Evolutionary conservation across 2,113 vertebrate genomes (phyloP).

Genomic region (Rhipidura dahli): DNA sequence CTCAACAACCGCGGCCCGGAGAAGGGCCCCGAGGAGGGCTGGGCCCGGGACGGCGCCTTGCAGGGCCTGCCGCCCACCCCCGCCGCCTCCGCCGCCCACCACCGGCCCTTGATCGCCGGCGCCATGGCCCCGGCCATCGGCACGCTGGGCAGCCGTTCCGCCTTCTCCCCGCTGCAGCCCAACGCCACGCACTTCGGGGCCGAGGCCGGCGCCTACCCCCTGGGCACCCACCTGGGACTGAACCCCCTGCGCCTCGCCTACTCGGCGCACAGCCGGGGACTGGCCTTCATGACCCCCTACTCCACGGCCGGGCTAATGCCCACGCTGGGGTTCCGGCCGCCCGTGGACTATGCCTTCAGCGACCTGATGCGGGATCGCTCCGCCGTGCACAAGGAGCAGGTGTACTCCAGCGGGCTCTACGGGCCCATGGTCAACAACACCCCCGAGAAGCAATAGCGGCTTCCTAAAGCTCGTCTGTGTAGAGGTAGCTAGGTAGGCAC

Average conservation of each 20-base stretch:
- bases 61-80: constrained; percentile 76
- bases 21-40: constrained; percentile 82
- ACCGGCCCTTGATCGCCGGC: constrained; percentile 89
- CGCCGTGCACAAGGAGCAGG: constrained; percentile 90
- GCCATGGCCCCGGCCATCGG: constrained; percentile 87
- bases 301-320: constrained; percentile 95
- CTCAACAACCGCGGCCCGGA: constrained; percentile 85
- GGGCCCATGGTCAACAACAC: constrained; percentile 95
- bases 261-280: constrained; percentile 93
- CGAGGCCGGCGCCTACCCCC: constrained; percentile 86
- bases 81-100: constrained; percentile 72
- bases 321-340: constrained; percentile 94
- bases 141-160: constrained; percentile 91
- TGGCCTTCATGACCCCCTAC: constrained; percentile 98
- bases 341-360: constrained; percentile 98
- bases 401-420: constrained; percentile 87
- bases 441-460: constrained; percentile 90
- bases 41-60: constrained; percentile 82
- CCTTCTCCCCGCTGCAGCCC: constrained; percentile 94
- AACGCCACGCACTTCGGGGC: constrained; percentile 90
- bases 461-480: not conserved
- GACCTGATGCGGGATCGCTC: constrained; percentile 97
- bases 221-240: constrained; percentile 91
- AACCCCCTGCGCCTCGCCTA: constrained; percentile 96
- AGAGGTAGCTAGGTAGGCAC: constrained; percentile 12